Percentiles rank a stretch among this genome's conserved stretches.
Evolutionary conservation across 2,888 invertebrate species (phyloP).

Genomic region (Linnaemya tessellans): DNA sequence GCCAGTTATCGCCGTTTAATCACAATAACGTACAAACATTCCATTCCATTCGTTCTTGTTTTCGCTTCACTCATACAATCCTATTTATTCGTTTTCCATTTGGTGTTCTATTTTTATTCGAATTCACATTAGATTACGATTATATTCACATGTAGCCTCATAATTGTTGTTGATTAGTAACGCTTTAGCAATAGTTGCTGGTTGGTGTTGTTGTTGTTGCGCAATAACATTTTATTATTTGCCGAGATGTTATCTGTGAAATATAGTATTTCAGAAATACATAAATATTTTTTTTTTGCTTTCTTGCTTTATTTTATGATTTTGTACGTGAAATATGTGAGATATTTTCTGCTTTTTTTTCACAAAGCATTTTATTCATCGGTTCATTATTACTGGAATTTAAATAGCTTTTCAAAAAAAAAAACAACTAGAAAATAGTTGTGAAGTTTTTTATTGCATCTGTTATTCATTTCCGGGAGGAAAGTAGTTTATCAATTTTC

Average conservation of each 20-base stretch:
- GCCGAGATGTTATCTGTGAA: constrained; percentile 32
- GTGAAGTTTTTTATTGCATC: constrained; percentile 22
- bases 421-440: constrained; percentile 10
- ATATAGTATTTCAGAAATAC: constrained; percentile 26
- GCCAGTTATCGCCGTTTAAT: constrained; percentile 63
- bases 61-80: background rate
- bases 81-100: background rate
- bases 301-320: constrained; percentile 10
- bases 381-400: constrained; percentile 56
- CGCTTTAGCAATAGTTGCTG: constrained; percentile 50
- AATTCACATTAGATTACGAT: constrained; percentile 65
- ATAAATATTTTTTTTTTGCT: background rate
- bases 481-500: background rate
- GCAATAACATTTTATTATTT: constrained; percentile 51
- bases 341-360: constrained; percentile 42
- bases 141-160: constrained; percentile 64
- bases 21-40: constrained; percentile 25
- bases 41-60: constrained; percentile 16
- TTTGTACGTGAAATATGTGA: background rate
- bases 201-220: constrained; percentile 8
- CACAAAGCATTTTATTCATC: constrained; percentile 68
- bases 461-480: background rate
- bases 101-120: constrained; percentile 39
- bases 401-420: background rate
- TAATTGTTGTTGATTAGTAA: constrained; percentile 70